Conservation (phyloP, 2,113 vertebrate species). For the Protobothrops flavoviridis region DNA sequence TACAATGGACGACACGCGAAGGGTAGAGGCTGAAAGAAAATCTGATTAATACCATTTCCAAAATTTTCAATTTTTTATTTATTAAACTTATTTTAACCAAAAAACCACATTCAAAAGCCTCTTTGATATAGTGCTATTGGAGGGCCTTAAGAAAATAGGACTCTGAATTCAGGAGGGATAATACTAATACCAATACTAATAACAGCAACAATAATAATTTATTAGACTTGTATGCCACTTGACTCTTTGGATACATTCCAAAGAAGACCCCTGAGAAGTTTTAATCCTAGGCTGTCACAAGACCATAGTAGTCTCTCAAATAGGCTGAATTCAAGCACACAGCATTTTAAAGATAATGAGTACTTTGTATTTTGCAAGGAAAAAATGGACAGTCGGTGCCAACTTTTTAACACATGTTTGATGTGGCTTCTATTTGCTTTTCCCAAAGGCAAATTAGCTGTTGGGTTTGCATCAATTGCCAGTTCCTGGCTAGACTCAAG, state of each 20-base stretch:
- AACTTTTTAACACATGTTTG: background rate
- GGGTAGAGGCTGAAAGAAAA: conserved; percentile 80
- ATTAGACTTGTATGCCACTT: background rate
- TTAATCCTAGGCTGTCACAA: background rate
- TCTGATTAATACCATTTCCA: background rate
- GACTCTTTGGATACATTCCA: background rate
- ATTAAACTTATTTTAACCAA: background rate
- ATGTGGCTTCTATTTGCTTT: background rate
- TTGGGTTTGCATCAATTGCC: background rate
- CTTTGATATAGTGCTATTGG: background rate
- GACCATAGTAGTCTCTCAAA: background rate
- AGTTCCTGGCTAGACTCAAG: background rate
- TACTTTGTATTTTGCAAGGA: background rate
- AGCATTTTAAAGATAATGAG: background rate
- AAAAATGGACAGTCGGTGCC: background rate
- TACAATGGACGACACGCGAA: conserved; percentile 92
- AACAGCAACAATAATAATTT: background rate
- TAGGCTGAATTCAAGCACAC: background rate
- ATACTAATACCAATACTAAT: background rate
- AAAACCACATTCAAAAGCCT: background rate
- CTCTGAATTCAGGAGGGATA: background rate
- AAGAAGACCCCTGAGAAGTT: background rate
- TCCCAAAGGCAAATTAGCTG: background rate
- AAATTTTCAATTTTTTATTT: background rate
- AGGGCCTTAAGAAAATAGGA: background rate